phyloP scores from a whole-genome alignment of 2,113 vertebrate genomes.

The Coreoperca whiteheadi region DNA sequence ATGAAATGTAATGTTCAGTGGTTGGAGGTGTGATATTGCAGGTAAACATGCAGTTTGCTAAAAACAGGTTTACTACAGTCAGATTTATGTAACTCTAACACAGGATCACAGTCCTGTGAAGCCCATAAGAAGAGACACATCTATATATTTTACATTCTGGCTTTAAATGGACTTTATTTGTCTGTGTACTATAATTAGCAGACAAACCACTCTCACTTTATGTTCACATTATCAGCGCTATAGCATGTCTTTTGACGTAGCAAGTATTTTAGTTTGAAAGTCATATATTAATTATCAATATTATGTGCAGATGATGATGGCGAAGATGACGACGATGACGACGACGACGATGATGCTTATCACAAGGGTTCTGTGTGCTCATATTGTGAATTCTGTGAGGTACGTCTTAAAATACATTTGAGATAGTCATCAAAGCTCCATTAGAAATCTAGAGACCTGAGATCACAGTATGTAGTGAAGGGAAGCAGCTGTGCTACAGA shows the following conservation, averaged over 20 bases:
- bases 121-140: not conserved
- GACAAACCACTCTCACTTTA: not conserved
- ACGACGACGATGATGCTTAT: conserved; percentile 75
- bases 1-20: no score
- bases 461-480: not conserved
- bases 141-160: not conserved
- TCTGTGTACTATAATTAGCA: not conserved
- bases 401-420: conserved; percentile 61
- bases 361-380: conserved; percentile 89
- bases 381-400: conserved; percentile 91
- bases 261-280: not conserved
- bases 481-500: not conserved
- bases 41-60: no score
- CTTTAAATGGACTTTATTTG: not conserved
- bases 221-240: not conserved
- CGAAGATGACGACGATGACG: conserved; percentile 37
- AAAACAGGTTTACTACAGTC: not conserved
- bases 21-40: no score
- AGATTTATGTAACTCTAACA: not conserved
- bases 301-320: conserved; percentile 53
- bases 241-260: not conserved
- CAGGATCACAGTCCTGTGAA: not conserved
- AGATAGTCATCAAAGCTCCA: not conserved
- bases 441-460: not conserved
- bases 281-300: conserved; percentile 13